phyloP scores from a whole-genome alignment of 2,888 invertebrate genomes.

The Eristalinus sepulchralis region DNA sequence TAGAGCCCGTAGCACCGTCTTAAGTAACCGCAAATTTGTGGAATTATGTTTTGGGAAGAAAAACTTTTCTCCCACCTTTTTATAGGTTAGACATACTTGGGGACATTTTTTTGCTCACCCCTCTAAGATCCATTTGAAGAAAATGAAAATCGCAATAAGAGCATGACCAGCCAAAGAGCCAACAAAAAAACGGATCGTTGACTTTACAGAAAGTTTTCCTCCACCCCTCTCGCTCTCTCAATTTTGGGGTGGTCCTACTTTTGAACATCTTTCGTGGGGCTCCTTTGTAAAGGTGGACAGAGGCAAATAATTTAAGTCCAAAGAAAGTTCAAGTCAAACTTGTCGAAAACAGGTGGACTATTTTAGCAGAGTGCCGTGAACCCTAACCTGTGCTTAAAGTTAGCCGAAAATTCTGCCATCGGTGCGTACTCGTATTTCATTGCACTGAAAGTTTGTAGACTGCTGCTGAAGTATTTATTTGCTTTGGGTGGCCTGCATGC shows the following conservation, averaged over 20 bases:
- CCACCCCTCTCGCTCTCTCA: not conserved
- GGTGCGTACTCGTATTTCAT: not conserved
- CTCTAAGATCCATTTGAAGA: not conserved
- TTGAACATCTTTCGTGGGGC: not conserved
- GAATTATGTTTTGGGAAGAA: not conserved
- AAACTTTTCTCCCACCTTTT: slow-evolving; percentile 9
- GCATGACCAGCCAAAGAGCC: not conserved
- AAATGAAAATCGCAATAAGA: not conserved
- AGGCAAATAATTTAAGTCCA: not conserved
- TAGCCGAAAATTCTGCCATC: not conserved
- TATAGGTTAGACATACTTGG: not conserved
- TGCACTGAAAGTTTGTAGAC: not conserved
- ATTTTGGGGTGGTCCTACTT: not conserved
- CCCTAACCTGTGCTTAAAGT: not conserved
- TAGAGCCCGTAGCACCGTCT: not conserved
- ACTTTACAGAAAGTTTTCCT: not conserved
- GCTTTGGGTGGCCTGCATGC: not conserved
- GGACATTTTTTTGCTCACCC: too few species aligned
- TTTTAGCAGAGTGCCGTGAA: not conserved
- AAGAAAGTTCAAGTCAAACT: slow-evolving; percentile 18
- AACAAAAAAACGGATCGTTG: not conserved
- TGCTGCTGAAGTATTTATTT: not conserved
- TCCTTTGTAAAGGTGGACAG: not conserved
- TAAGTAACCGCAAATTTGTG: not conserved
- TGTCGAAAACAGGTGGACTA: slow-evolving; percentile 34